Conservation (phyloP, 2,797 vertebrate genomes). For the Lagorchestes hirsutus region DNA sequence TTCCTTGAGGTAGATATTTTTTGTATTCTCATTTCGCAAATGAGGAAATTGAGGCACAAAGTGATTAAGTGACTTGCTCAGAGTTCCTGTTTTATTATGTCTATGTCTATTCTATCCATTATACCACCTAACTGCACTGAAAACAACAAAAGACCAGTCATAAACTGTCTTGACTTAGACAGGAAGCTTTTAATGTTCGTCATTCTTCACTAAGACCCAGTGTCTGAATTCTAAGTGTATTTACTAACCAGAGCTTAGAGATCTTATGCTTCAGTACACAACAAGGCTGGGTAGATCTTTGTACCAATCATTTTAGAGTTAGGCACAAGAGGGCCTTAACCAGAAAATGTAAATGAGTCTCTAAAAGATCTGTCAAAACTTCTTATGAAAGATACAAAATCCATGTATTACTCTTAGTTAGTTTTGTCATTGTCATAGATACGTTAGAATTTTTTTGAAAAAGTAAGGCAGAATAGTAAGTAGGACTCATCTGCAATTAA, state of each 20-base stretch:
- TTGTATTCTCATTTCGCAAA: neutral
- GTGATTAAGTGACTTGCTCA: neutral
- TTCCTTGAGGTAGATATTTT: neutral
- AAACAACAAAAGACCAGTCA: neutral
- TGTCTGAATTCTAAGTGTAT: neutral
- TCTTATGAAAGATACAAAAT: neutral
- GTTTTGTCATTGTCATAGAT: neutral
- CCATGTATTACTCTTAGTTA: neutral
- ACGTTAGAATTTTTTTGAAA: neutral
- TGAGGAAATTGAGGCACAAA: neutral
- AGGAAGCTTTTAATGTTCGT: neutral
- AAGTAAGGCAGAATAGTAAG: neutral
- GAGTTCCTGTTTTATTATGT: neutral
- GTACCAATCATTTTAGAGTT: neutral
- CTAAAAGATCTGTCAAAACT: neutral
- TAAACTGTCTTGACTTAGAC: neutral
- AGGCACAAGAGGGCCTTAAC: neutral
- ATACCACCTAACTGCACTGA: neutral
- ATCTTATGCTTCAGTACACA: neutral
- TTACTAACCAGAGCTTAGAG: neutral
- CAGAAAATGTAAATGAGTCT: neutral
- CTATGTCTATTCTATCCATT: neutral
- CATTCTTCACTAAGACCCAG: neutral
- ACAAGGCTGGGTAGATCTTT: neutral
- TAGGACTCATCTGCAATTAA: neutral